Conservation (phyloP, 2,113 vertebrate genomes). For the Cryptoleucopteryx plumbea region DNA sequence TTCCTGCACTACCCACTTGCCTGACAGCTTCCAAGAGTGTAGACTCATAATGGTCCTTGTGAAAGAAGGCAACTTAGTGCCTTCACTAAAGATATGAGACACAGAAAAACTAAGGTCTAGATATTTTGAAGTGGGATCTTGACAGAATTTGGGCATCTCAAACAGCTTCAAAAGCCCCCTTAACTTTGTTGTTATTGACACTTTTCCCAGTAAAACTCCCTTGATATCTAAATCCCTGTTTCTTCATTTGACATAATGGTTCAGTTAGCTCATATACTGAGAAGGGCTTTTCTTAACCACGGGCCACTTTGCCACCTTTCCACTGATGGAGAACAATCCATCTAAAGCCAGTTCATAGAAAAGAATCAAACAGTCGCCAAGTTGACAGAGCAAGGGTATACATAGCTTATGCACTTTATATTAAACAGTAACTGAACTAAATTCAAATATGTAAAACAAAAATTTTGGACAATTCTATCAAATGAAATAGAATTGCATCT, state of each 20-base stretch:
- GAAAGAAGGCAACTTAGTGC: background rate
- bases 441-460: background rate
- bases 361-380: background rate
- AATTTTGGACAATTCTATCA: background rate
- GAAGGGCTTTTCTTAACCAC: background rate
- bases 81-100: background rate
- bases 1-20: background rate
- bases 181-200: background rate
- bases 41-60: rapidly evolving
- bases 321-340: background rate
- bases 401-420: rapidly evolving
- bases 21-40: background rate
- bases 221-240: background rate
- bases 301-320: background rate
- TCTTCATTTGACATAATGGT: background rate
- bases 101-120: background rate
- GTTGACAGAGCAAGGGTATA: background rate
- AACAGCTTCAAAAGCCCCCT: background rate
- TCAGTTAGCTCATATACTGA: background rate
- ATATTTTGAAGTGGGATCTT: background rate
- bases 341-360: background rate
- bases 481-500: background rate
- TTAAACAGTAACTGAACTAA: background rate
- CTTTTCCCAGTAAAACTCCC: background rate
- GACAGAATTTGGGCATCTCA: background rate